Evolutionary conservation across 2,888 invertebrate genomes (phyloP).

Genomic region (Drosophila anomalipes): DNA sequence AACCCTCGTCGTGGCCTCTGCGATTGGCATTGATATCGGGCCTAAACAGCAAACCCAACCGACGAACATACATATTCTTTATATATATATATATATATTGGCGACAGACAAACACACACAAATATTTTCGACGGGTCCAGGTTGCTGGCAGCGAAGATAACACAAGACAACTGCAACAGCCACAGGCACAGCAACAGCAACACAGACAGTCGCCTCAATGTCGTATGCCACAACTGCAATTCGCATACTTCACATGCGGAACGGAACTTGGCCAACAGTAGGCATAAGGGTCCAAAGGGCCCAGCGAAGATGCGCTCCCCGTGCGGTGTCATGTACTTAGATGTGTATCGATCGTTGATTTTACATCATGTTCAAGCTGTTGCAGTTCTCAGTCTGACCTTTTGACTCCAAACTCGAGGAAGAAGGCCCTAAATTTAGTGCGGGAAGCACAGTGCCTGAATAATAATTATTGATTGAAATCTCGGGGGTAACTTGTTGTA

Average conservation of each 20-base stretch:
- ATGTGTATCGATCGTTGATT: constrained; percentile 66
- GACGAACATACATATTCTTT: constrained; percentile 46
- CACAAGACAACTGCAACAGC: constrained; percentile 15
- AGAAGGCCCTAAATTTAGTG: neutral
- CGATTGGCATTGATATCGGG: constrained; percentile 68
- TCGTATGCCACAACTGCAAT: constrained; percentile 49
- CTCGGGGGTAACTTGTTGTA: neutral
- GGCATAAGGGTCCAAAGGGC: constrained; percentile 6
- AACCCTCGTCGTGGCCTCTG: constrained; percentile 43
- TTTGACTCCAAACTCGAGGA: constrained; percentile 12
- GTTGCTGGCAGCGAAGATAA: constrained; percentile 34
- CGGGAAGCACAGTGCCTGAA: neutral
- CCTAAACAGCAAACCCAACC: constrained; percentile 20
- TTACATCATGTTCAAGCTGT: constrained; percentile 64
- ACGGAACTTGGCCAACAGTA: constrained; percentile 17
- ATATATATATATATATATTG: constrained; percentile 47
- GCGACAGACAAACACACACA: constrained; percentile 60
- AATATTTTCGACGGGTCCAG: constrained; percentile 66
- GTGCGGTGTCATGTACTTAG: constrained; percentile 44
- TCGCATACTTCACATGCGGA: constrained; percentile 57
- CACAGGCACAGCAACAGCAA: neutral
- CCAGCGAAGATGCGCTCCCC: constrained; percentile 3
- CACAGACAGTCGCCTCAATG: constrained; percentile 35
- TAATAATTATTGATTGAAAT: neutral
- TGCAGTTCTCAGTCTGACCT: constrained; percentile 45